Evolutionary conservation across 1,140 invertebrate genomes (phyloP).

Genomic region (Pogonognathellus flavescens): DNA sequence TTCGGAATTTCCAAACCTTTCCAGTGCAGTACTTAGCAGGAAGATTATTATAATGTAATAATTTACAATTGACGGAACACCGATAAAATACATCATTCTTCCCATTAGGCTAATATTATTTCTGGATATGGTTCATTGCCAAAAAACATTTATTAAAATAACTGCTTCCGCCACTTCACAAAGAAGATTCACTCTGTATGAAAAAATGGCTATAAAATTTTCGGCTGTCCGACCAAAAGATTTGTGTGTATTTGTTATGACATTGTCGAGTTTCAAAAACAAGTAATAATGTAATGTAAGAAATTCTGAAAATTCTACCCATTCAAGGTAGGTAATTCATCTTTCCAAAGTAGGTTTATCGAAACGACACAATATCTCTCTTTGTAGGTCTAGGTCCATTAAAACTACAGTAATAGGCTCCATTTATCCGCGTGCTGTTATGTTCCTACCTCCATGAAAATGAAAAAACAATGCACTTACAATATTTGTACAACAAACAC

Average conservation of each 20-base stretch:
- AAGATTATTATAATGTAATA: conserved; percentile 20
- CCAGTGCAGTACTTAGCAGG: not conserved
- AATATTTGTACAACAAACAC: too few relatives aligned
- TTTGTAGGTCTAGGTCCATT: too few relatives aligned
- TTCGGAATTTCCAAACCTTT: too few relatives aligned
- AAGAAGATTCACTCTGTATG: not conserved
- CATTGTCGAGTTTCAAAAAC: not conserved
- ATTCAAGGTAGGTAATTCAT: too few relatives aligned
- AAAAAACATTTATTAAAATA: conserved; percentile 13
- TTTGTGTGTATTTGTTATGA: conserved; percentile 25
- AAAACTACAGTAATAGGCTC: too few relatives aligned
- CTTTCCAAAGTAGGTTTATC: too few relatives aligned
- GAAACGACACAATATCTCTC: too few relatives aligned
- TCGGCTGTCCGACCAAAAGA: not conserved
- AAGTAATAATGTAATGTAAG: too few relatives aligned
- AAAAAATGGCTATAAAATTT: conserved; percentile 15
- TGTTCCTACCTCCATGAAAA: too few relatives aligned
- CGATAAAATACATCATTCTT: conserved; percentile 5
- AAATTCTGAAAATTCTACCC: too few relatives aligned
- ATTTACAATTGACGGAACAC: not conserved
- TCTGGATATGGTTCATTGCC: conserved; percentile 20
- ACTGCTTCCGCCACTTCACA: not conserved
- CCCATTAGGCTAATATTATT: conserved; percentile 15
- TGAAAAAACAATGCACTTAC: too few relatives aligned
- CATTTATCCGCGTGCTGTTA: too few relatives aligned